Evolutionary conservation across 2,888 invertebrate species (phyloP).

Genomic region (Hypomecis atomaria): DNA sequence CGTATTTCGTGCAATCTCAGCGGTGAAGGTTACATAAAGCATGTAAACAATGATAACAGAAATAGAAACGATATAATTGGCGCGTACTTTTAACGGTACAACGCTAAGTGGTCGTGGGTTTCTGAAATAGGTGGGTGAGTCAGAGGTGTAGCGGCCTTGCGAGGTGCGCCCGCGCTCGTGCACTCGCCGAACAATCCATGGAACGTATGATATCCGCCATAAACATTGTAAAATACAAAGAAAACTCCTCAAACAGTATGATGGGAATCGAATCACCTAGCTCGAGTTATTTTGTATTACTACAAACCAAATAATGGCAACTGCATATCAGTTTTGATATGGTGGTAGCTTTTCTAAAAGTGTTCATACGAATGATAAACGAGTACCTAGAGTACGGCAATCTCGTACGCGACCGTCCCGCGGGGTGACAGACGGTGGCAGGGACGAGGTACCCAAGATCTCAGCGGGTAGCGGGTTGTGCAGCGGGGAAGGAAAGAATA

Average conservation of each 20-base stretch:
- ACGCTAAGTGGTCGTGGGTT: slow-evolving; percentile 21
- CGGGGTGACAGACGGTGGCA: no score
- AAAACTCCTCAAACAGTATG: not conserved
- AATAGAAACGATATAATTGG: slow-evolving; percentile 31
- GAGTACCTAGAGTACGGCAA: no score
- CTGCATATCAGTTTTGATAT: no score
- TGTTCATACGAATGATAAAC: no score
- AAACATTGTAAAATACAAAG: not conserved
- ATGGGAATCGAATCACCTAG: no score
- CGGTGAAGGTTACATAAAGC: slow-evolving; percentile 12
- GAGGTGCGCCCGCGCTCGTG: not conserved
- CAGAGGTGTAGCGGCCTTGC: slow-evolving; percentile 17
- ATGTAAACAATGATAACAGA: slow-evolving; percentile 30
- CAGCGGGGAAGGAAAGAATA: no score
- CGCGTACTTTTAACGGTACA: slow-evolving; percentile 22
- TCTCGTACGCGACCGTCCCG: no score
- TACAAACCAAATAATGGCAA: no score
- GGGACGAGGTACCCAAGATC: no score
- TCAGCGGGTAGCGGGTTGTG: no score
- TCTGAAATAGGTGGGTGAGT: slow-evolving; percentile 28
- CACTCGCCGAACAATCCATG: not conserved
- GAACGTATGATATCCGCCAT: not conserved
- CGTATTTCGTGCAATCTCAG: not conserved
- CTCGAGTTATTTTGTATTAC: no score
- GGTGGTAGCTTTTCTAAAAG: no score